A percentile compares a stretch with the other conserved stretches of the same genome.
phyloP scores from a whole-genome alignment of 2,888 invertebrate species.

The Ceraclea dissimilis region DNA sequence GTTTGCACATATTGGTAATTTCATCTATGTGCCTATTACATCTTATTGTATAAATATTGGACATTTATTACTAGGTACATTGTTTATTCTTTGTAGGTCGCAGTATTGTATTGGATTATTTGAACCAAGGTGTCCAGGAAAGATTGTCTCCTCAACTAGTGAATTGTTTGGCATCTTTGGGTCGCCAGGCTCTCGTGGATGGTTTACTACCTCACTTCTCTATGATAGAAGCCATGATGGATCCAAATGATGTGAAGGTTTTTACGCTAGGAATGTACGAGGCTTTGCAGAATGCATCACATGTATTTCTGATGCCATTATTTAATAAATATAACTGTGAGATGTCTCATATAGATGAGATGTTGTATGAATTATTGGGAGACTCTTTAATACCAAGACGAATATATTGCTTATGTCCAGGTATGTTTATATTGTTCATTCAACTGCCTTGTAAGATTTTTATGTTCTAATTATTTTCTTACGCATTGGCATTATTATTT shows the following conservation, averaged over 20 bases:
- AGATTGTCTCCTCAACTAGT: constrained; percentile 44
- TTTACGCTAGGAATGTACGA: constrained; percentile 20
- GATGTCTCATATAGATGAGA: constrained; percentile 21
- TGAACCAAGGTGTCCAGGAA: constrained; percentile 42
- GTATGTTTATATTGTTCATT: constrained; percentile 10
- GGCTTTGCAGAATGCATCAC: constrained; percentile 22
- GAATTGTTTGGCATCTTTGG: constrained; percentile 40
- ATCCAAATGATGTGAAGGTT: constrained; percentile 12
- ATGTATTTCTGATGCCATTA: constrained; percentile 16
- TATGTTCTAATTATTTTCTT: too few species aligned
- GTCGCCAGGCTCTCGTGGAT: constrained; percentile 37
- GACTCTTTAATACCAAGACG: constrained; percentile 42
- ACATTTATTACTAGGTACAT: background rate
- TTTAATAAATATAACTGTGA: constrained; percentile 18
- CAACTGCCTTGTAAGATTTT: background rate
- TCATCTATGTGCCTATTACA: background rate
- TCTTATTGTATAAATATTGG: background rate
- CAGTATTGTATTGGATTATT: constrained; percentile 43
- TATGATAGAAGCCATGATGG: constrained; percentile 15
- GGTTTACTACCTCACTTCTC: constrained; percentile 37
- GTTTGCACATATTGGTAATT: constrained; percentile 42
- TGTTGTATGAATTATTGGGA: constrained; percentile 43
- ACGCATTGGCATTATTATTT: background rate
- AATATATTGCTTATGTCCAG: constrained; percentile 28
- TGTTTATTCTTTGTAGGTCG: constrained; percentile 33